A percentile compares a stretch with the other conserved stretches of the same genome.
These are phyloP conservation scores for Arizona elegans DNA, from an alignment of 2,113 vertebrate genomes.

Conservation along the genomic window DNA sequence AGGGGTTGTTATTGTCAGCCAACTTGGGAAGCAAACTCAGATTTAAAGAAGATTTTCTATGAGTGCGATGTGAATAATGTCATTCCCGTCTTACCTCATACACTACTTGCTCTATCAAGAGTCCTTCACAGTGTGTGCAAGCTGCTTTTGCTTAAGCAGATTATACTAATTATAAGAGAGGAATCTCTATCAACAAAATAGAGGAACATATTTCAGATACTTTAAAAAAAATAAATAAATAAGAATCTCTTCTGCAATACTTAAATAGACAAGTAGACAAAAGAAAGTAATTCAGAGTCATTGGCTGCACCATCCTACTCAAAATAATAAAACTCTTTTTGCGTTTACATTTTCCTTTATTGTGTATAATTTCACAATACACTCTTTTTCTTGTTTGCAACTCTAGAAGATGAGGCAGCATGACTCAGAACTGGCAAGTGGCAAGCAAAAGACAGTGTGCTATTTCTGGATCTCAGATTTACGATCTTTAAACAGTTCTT, in stretches of 20 bases:
- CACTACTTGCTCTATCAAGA: neutral
- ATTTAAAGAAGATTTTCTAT: constrained; percentile 34
- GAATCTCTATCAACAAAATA: rapidly evolving
- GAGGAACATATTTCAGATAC: neutral
- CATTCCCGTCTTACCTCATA: neutral
- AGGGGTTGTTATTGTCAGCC: constrained; percentile 35
- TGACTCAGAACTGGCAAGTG: neutral
- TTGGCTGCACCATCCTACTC: constrained; percentile 35
- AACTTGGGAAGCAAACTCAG: constrained; percentile 35
- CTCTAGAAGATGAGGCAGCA: neutral
- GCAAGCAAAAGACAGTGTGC: neutral
- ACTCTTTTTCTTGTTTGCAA: constrained; percentile 4
- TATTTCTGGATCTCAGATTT: rapidly evolving
- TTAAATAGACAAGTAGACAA: neutral
- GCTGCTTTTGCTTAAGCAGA: neutral
- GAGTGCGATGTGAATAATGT: constrained; percentile 40
- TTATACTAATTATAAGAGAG: neutral
- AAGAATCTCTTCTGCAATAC: neutral
- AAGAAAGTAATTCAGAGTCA: constrained; percentile 16
- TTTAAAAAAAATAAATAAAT: neutral
- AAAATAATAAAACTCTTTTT: neutral
- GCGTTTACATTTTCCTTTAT: constrained; percentile 21
- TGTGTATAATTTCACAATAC: neutral
- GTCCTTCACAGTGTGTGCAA: neutral
- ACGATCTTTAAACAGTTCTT: neutral